phyloP scores from a whole-genome alignment of 2,888 invertebrate species.

The Eupithecia subumbrata region DNA sequence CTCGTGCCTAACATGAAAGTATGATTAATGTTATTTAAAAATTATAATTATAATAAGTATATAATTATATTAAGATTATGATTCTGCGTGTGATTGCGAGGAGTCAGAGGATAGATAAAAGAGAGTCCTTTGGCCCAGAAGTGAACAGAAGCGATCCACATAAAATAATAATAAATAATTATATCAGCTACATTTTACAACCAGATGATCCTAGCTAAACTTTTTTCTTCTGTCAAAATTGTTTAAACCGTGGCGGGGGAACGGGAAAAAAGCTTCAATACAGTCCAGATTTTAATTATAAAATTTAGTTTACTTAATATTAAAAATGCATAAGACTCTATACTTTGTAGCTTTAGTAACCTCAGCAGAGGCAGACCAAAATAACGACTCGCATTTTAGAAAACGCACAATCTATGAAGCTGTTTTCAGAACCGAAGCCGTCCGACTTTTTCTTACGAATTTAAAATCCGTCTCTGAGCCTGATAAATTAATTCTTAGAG shows the following conservation, averaged over 20 bases:
- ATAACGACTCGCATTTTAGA: background rate
- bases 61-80: background rate
- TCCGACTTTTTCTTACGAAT: background rate
- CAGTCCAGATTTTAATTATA: background rate
- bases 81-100: background rate
- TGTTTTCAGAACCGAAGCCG: background rate
- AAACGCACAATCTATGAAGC: background rate
- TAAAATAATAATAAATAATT: background rate
- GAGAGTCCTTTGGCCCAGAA: background rate
- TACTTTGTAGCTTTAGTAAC: background rate
- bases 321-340: background rate
- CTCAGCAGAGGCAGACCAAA: background rate
- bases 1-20: constrained; percentile 65
- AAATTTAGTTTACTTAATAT: background rate
- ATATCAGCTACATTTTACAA: background rate
- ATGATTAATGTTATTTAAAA: background rate
- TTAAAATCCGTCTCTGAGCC: background rate
- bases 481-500: background rate
- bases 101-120: background rate
- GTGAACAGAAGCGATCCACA: background rate
- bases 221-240: no score
- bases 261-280: background rate
- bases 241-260: background rate
- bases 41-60: no score
- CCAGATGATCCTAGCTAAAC: background rate